Percentiles rank a stretch among this genome's conserved stretches.
Conservation (phyloP, 2,888 invertebrate genomes). For the Acleris literana region DNA sequence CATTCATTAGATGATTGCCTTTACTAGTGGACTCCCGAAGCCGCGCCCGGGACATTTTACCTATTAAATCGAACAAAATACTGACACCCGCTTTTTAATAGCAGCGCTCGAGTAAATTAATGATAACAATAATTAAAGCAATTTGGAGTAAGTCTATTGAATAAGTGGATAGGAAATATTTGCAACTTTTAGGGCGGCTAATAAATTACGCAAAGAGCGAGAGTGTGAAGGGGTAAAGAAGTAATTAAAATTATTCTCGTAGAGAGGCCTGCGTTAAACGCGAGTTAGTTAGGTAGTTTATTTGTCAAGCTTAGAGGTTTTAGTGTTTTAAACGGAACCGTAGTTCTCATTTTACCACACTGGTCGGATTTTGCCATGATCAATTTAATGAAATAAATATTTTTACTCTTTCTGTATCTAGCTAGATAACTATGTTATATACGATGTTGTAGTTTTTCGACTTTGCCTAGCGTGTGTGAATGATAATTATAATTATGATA, state of each 20-base stretch:
- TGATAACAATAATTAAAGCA: constrained; percentile 33
- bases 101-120: constrained; percentile 33
- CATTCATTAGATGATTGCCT: constrained; percentile 84
- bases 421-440: too few relatives aligned
- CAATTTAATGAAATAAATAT: too few relatives aligned
- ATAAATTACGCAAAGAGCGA: constrained; percentile 26
- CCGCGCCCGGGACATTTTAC: constrained; percentile 52
- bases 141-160: constrained; percentile 35
- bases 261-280: too few relatives aligned
- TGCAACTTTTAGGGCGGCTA: constrained; percentile 27
- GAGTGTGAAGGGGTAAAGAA: constrained; percentile 6
- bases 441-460: too few relatives aligned
- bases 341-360: too few relatives aligned
- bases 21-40: constrained; percentile 75
- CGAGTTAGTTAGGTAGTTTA: too few relatives aligned
- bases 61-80: constrained; percentile 34
- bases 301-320: too few relatives aligned
- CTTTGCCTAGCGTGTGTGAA: too few relatives aligned
- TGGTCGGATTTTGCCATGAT: too few relatives aligned
- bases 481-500: too few relatives aligned
- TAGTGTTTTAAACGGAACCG: too few relatives aligned
- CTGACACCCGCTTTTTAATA: constrained; percentile 35
- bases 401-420: too few relatives aligned
- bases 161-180: constrained; percentile 37
- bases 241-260: constrained; percentile 26